Evolutionary conservation across 2,888 invertebrate species (phyloP).

Genomic region (Cheilosia vulpina): DNA sequence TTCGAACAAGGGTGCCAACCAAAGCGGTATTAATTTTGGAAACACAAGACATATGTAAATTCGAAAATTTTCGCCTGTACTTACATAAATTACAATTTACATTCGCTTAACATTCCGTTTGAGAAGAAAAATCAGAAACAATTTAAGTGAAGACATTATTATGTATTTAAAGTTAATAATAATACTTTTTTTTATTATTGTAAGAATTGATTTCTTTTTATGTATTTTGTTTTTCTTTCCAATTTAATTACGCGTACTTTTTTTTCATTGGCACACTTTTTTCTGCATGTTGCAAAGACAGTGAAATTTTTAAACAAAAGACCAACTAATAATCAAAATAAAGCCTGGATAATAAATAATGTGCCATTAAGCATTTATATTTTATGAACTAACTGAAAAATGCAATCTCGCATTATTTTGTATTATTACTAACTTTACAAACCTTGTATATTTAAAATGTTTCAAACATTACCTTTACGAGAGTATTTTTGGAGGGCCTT

Average conservation of each 20-base stretch:
- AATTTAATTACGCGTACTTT: slow-evolving; percentile 50
- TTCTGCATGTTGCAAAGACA: slow-evolving; percentile 48
- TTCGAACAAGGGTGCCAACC: slow-evolving; percentile 98
- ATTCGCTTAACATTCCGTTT: slow-evolving; percentile 75
- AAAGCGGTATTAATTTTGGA: slow-evolving; percentile 98
- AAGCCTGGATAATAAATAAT: slow-evolving; percentile 57
- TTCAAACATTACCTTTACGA: slow-evolving; percentile 33
- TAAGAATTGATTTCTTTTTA: slow-evolving; percentile 78
- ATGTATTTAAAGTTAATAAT: slow-evolving; percentile 60
- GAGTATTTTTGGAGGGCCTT: slow-evolving; percentile 61
- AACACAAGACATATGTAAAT: slow-evolving; percentile 98
- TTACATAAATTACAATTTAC: slow-evolving; percentile 55
- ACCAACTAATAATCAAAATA: slow-evolving; percentile 49
- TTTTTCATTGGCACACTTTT: slow-evolving; percentile 50
- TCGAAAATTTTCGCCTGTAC: slow-evolving; percentile 56
- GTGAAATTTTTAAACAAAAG: slow-evolving; percentile 49
- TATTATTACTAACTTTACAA: slow-evolving; percentile 66
- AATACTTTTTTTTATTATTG: slow-evolving; percentile 75
- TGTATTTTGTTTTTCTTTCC: slow-evolving; percentile 73
- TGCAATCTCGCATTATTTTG: slow-evolving; percentile 62
- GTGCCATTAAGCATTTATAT: slow-evolving; percentile 77
- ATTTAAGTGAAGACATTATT: slow-evolving; percentile 66
- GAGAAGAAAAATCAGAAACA: slow-evolving; percentile 47
- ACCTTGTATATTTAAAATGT: slow-evolving; percentile 46
- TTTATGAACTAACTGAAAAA: slow-evolving; percentile 49